Conservation (phyloP, 2,113 vertebrate species). For the Elanus axillaris region DNA sequence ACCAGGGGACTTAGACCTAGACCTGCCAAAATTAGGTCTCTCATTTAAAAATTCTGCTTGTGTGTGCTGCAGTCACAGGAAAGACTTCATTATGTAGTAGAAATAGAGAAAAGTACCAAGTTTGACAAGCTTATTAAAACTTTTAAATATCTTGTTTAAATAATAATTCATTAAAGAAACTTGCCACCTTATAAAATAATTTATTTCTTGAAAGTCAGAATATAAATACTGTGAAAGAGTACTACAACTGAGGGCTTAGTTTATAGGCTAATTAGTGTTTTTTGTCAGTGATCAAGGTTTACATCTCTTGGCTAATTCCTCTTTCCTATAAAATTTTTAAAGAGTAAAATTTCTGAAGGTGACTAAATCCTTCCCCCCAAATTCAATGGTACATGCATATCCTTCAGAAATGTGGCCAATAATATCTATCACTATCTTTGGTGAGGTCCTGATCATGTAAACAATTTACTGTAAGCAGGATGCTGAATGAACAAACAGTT, state of each 20-base stretch:
- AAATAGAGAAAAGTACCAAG: neutral
- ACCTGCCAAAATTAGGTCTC: slow-evolving; percentile 20
- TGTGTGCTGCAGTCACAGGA: neutral
- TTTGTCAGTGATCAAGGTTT: neutral
- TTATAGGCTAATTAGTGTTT: neutral
- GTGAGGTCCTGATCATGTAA: neutral
- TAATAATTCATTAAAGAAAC: neutral
- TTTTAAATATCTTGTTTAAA: neutral
- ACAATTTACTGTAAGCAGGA: neutral
- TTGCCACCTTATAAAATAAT: neutral
- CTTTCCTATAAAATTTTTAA: neutral
- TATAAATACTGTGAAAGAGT: neutral
- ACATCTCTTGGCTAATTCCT: neutral
- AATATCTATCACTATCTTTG: neutral
- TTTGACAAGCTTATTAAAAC: neutral
- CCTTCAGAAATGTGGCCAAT: neutral
- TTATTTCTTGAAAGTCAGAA: neutral
- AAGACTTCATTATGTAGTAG: neutral
- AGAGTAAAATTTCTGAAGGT: neutral
- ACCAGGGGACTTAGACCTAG: neutral
- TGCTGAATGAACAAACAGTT: neutral
- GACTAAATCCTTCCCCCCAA: neutral
- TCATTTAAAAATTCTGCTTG: slow-evolving; percentile 27
- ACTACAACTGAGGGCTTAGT: neutral
- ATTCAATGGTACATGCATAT: neutral